Conservation (phyloP, 2,797 vertebrate genomes). For the Enoplosus armatus region DNA sequence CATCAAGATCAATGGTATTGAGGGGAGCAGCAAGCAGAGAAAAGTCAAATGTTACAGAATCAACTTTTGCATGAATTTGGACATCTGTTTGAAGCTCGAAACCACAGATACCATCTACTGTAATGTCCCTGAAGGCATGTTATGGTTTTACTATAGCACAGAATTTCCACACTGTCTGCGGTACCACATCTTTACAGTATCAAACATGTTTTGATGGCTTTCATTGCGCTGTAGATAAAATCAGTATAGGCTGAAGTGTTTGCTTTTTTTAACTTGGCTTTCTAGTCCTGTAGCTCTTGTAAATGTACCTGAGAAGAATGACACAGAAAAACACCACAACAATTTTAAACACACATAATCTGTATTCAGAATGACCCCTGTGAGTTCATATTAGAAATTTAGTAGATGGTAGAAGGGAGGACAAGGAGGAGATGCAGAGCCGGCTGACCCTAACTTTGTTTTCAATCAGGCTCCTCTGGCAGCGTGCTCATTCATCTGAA, state of each 20-base stretch:
- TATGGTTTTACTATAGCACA: constrained; percentile 3
- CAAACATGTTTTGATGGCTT: constrained; percentile 20
- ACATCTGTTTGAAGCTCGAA: constrained; percentile 9
- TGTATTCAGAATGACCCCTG: constrained; percentile 25
- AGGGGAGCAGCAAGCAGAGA: neutral
- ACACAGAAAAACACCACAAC: neutral
- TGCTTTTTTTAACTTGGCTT: neutral
- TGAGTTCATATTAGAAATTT: constrained; percentile 21
- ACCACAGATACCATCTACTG: constrained; percentile 6
- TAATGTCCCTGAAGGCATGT: constrained; percentile 34
- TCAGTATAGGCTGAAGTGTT: neutral
- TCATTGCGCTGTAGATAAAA: constrained; percentile 44
- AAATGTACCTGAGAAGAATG: constrained; percentile 7
- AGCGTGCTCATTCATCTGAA: constrained; percentile 47
- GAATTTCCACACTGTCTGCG: constrained; percentile 23
- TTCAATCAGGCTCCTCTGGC: constrained; percentile 49
- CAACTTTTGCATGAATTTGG: constrained; percentile 8
- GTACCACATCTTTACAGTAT: constrained; percentile 14
- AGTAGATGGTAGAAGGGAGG: constrained; percentile 8
- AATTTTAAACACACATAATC: constrained; percentile 28
- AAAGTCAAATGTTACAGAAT: constrained; percentile 14
- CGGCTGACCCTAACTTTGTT: constrained; percentile 49
- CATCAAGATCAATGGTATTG: neutral
- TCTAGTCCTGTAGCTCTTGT: constrained; percentile 16
- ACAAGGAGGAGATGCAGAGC: constrained; percentile 12